Conservation (phyloP, 1,140 invertebrate species). For the Zaprionus taronus region DNA sequence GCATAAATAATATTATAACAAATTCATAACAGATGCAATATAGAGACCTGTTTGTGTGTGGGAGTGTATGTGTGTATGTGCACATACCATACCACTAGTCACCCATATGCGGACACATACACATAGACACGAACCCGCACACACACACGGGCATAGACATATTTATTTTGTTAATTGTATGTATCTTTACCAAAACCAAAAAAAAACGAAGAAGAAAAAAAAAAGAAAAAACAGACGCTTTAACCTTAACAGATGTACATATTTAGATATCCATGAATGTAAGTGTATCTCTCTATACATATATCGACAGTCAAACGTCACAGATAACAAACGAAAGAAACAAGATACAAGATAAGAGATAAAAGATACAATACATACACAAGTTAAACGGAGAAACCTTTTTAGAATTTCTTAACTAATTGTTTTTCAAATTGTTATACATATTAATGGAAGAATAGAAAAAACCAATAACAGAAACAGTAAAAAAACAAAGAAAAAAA, state of each 20-base stretch:
- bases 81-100: neutral
- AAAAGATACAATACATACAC: constrained; percentile 18
- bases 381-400: constrained; percentile 18
- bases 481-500: constrained; percentile 3
- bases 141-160: constrained; percentile 2
- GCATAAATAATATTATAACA: constrained; percentile 6
- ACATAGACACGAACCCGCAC: neutral
- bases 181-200: constrained; percentile 4
- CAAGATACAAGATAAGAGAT: neutral
- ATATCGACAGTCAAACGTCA: constrained; percentile 24
- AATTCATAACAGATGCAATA: neutral
- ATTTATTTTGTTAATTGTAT: constrained; percentile 26
- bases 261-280: constrained; percentile 25
- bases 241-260: constrained; percentile 35
- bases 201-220: neutral
- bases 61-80: constrained; percentile 7
- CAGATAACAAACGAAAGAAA: constrained; percentile 3
- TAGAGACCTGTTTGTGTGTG: neutral
- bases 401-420: constrained; percentile 55
- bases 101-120: neutral
- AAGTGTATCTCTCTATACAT: constrained; percentile 30
- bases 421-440: constrained; percentile 52
- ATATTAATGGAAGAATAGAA: constrained; percentile 8
- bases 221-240: neutral
- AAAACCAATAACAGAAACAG: neutral